Evolutionary conservation across 2,888 invertebrate genomes (phyloP).

Genomic region (Fabriciana adippe): DNA sequence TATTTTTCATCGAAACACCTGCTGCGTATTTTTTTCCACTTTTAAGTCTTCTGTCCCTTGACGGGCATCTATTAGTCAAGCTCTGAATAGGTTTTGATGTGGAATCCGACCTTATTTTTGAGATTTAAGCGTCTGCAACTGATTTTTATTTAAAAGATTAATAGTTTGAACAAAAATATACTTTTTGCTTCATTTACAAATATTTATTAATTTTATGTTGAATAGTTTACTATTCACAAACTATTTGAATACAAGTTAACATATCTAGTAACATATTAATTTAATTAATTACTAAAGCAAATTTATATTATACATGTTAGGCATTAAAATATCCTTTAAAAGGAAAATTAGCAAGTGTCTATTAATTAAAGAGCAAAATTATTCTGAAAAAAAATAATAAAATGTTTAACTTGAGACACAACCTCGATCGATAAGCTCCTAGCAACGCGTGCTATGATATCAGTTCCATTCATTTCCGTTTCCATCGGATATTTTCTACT

Average conservation of each 20-base stretch:
- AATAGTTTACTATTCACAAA: too few species aligned
- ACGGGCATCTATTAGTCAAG: constrained; percentile 74
- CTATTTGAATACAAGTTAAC: too few species aligned
- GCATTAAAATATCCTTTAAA: not conserved
- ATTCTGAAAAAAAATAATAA: constrained; percentile 7
- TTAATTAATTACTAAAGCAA: too few species aligned
- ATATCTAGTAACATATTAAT: too few species aligned
- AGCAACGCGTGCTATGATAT: constrained; percentile 48
- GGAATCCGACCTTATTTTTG: constrained; percentile 38
- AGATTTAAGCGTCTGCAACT: constrained; percentile 3
- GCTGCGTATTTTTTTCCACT: constrained; percentile 62
- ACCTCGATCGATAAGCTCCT: constrained; percentile 45
- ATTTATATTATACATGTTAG: not conserved
- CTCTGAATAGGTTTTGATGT: constrained; percentile 66
- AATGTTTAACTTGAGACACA: constrained; percentile 47
- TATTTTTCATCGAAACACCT: constrained; percentile 79
- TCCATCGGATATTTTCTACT: constrained; percentile 57
- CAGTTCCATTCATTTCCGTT: constrained; percentile 66
- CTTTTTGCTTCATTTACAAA: too few species aligned
- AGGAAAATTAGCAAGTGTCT: not conserved
- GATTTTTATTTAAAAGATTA: constrained; percentile 1
- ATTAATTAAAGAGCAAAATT: not conserved
- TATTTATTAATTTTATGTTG: too few species aligned
- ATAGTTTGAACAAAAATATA: not conserved
- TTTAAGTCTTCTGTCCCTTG: constrained; percentile 71